A percentile compares a stretch with the other conserved stretches of the same genome.
Evolutionary conservation across 2,113 vertebrate species (phyloP).

Genomic region (Holacanthus passer): DNA sequence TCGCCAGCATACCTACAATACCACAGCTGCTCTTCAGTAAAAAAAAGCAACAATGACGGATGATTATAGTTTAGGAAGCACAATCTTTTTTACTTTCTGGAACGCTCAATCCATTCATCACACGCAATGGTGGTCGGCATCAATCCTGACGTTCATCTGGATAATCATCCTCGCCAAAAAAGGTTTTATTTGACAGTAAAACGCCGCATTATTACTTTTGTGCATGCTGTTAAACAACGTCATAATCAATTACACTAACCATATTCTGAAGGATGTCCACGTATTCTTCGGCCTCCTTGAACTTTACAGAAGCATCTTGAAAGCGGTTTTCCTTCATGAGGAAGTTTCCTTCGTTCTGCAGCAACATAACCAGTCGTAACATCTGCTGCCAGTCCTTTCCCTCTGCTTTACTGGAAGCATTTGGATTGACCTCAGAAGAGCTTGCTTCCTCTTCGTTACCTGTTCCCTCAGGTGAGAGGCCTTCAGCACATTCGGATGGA

Average conservation of each 20-base stretch:
- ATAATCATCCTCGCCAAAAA: background rate
- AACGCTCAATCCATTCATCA: slow-evolving; percentile 11
- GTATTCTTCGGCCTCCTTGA: slow-evolving; percentile 88
- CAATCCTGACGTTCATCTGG: slow-evolving; percentile 6
- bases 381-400: slow-evolving; percentile 89
- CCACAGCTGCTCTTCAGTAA: slow-evolving; percentile 58
- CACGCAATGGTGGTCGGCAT: background rate
- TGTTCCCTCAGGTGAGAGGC: slow-evolving; percentile 9
- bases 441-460: slow-evolving; percentile 25
- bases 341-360: slow-evolving; percentile 89
- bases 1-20: slow-evolving; percentile 47
- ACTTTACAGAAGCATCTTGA: slow-evolving; percentile 83
- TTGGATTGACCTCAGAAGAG: slow-evolving; percentile 7
- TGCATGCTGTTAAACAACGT: background rate
- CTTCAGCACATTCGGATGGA: background rate
- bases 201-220: background rate
- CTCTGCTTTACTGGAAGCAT: slow-evolving; percentile 18
- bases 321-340: slow-evolving; percentile 84
- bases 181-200: slow-evolving; percentile 9
- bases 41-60: slow-evolving; percentile 39
- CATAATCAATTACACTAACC: slow-evolving; percentile 68
- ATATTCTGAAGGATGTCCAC: slow-evolving; percentile 87
- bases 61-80: slow-evolving; percentile 42
- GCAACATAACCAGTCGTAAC: slow-evolving; percentile 85
- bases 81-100: slow-evolving; percentile 40